Evolutionary conservation across 92 coral and sea anemone genomes (phyloP), one percentile per base, ranked within the genome.

Genomic region (Siderastrea siderea): DNA sequence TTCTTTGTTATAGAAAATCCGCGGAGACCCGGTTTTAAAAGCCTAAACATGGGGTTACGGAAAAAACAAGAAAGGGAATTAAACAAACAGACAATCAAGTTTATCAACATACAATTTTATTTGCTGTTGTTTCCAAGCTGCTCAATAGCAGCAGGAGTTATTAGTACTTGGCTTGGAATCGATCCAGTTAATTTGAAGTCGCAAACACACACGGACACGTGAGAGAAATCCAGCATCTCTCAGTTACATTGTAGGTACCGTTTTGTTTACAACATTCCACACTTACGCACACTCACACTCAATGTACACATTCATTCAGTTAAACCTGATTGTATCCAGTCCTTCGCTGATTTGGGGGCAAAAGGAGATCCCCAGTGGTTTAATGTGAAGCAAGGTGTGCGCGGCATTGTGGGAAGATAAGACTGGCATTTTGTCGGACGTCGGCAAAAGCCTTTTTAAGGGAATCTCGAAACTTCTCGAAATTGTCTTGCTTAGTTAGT

Each of bases 211-310:
- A 8, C 47, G n/a, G 50, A 17, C 44, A 62, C 43, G 57, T 14
- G 83, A 78, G 58, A 61, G 83, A 78, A 78, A 78, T 16, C 71
- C 83, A 62, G 71, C 83, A 14, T 78, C 71, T 17, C 58, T 63
- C 72, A 19, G 54, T 15, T 1, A 43, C 38, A 16, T 5, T 7
- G 14, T 49, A 63, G 46, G 5, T 45, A 7, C 9, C 8, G 11
- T 66, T 38, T 53, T 2, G 47, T 78, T 9, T 47, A n/a, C 2
- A 44, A n/a, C 46, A 62, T n/a, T 63, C 15, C 55, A 59, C 81
- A 38, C 46, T 43, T 45, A 47, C 43, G 13, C 68, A 8, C 46
- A 47, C 59, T 7, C 46, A 38, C 14, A 78, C 55, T 3, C 48
- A 5, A 53, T 7, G 6, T 57, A 57, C 4, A 47, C 48, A 7